Percentiles rank a stretch among this genome's conserved stretches.
Conservation (phyloP, 2,888 invertebrate genomes). For the Lepidochitona cinerea region DNA sequence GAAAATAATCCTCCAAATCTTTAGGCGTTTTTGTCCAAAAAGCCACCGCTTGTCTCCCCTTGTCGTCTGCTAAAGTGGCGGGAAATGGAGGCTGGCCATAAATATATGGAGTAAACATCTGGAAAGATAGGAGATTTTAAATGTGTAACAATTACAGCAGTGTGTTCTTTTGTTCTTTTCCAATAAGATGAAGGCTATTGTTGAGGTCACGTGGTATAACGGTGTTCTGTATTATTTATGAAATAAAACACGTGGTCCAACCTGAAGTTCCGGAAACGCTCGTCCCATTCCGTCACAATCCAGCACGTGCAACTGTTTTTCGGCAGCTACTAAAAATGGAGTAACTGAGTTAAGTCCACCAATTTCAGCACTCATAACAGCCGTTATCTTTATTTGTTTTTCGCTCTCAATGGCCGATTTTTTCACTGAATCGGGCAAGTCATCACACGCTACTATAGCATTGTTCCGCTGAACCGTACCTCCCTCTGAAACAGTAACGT, state of each 20-base stretch:
- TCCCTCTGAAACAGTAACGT: no score
- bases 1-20: conserved; percentile 53
- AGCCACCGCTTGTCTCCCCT: conserved; percentile 47
- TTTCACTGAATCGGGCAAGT: not conserved
- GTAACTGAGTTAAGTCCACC: conserved; percentile 63
- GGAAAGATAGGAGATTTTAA: no score
- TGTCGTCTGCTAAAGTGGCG: conserved; percentile 47
- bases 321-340: conserved; percentile 54
- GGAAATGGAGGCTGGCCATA: conserved; percentile 50
- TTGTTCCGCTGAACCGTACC: no score
- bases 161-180: not conserved
- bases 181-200: no score
- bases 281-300: conserved; percentile 67
- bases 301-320: conserved; percentile 50
- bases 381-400: conserved; percentile 34
- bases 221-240: no score
- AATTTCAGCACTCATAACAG: conserved; percentile 56
- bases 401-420: not conserved
- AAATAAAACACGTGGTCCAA: no score
- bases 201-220: no score
- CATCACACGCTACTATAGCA: no score
- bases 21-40: conserved; percentile 46
- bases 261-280: conserved; percentile 62
- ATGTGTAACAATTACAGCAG: not conserved
- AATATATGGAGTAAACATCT: conserved; percentile 58